A percentile compares a stretch with the other conserved stretches of the same genome.
Evolutionary conservation across 2,113 vertebrate species (phyloP).

Genomic region (Epinephelus lanceolatus): DNA sequence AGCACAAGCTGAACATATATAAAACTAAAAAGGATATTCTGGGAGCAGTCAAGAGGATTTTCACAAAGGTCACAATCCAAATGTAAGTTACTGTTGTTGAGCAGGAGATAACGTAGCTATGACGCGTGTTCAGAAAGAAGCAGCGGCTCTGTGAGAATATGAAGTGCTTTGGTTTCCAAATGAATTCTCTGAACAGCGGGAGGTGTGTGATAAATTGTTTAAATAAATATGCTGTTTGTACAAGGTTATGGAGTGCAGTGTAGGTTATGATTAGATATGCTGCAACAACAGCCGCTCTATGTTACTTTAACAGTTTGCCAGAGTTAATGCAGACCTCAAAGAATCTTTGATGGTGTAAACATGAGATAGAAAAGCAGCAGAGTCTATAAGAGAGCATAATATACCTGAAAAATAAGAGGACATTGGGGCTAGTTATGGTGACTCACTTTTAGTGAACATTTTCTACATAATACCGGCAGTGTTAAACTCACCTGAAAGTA

Average conservation of each 20-base stretch:
- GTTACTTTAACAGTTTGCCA: not conserved
- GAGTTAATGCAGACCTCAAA: not conserved
- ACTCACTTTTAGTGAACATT: no score
- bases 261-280: not conserved
- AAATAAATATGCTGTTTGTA: conserved; percentile 9
- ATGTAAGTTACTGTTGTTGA: conserved; percentile 76
- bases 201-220: not conserved
- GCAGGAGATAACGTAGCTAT: conserved; percentile 4
- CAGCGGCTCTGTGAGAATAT: not conserved
- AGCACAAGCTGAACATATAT: conserved; percentile 41
- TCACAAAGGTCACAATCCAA: conserved; percentile 53
- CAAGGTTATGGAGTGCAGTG: not conserved
- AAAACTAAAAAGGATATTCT: conserved; percentile 54
- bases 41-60: conserved; percentile 63
- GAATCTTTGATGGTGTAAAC: conserved; percentile 7
- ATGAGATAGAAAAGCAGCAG: not conserved
- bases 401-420: not conserved
- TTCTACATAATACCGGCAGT: no score
- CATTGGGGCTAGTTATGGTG: not conserved
- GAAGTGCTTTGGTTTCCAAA: not conserved
- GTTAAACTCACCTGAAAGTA: not conserved
- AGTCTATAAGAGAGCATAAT: not conserved
- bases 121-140: not conserved
- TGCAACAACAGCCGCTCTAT: not conserved
- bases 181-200: not conserved